Evolutionary conservation across 1,140 invertebrate genomes (phyloP).

Genomic region (Battus philenor): DNA sequence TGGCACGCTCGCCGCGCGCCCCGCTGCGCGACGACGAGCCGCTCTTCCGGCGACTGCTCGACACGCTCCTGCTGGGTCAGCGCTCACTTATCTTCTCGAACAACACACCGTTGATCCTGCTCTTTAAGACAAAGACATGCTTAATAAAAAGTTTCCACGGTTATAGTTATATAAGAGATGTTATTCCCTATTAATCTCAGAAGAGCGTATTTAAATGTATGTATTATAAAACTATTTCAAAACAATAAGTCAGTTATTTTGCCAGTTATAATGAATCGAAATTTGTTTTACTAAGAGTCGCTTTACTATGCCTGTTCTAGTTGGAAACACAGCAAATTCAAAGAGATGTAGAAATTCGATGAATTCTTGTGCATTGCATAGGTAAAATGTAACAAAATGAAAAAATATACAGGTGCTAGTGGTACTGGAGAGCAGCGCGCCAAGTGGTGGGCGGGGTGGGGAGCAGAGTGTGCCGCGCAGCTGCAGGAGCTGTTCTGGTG

Average conservation of each 20-base stretch:
- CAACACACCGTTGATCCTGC: no score
- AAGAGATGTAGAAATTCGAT: background rate
- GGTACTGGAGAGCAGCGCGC: conserved; percentile 17
- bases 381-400: background rate
- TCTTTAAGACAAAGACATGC: no score
- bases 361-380: background rate
- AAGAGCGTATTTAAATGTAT: no score
- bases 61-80: conserved; percentile 38
- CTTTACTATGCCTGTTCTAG: background rate
- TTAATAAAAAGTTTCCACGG: no score
- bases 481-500: conserved; percentile 57
- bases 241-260: no score
- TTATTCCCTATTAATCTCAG: no score
- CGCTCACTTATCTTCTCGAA: background rate
- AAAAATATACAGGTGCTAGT: conserved; percentile 25
- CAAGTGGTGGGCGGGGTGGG: conserved; percentile 38
- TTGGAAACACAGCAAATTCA: background rate
- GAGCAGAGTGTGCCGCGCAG: conserved; percentile 35
- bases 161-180: no score
- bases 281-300: background rate
- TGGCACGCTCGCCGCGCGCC: conserved; percentile 29
- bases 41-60: conserved; percentile 34
- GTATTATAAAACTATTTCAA: no score
- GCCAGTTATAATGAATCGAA: background rate
- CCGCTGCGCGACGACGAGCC: conserved; percentile 28